Base-by-base conservation (phyloP, 2,113 vertebrate species). In the Bambusicola thoracicus region DNA sequence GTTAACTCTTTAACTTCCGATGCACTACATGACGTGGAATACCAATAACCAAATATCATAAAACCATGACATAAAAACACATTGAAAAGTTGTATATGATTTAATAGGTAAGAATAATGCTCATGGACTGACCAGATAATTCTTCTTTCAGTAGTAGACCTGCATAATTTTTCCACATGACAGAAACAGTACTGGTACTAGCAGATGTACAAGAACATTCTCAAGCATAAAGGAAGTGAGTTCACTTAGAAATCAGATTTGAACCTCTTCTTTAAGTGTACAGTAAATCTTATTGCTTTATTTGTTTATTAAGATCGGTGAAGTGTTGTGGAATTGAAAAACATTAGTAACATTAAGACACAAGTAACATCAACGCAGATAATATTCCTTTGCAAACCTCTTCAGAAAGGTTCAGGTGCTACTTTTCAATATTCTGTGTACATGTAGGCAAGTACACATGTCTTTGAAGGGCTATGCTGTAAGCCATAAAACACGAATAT, bases 61-160 rank as follows among this genome's bases (percentile, higher is more conserved):
- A 40, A 40, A 40, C 38, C 38, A 40, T 40, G 38, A 40, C 16
- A 43, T 46, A 51, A 44, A 41, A 10, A 8, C 94, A 7, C 89
- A 94, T 95, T 95, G 82, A 96, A 96, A 96, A 94, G 36, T 95
- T 95, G 66, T 85, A 77, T 78, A 86, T 95, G 91, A 97, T 49
- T 96, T 96, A 76, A 53, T 95, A 87, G 81, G 79, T 92, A 97
- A 97, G 89, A 92, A 97, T 93, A 95, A 97, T 95, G 90, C 12
- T 24, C 85, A 67, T 76, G 41, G 44, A 92, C 72, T 74, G 93
- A 51, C 89, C 43, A 89, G 93, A 75, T 95, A 96, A 96, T 72
- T 88, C 46, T 65, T 73, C 24, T 93, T 75, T 94, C 89, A 89
- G 74, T 89, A 81, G 93, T 55, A 11, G 30, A 65, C 51, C 62